Base-by-base conservation (phyloP, 2,113 vertebrate species). In the Microtus montanus region DNA sequence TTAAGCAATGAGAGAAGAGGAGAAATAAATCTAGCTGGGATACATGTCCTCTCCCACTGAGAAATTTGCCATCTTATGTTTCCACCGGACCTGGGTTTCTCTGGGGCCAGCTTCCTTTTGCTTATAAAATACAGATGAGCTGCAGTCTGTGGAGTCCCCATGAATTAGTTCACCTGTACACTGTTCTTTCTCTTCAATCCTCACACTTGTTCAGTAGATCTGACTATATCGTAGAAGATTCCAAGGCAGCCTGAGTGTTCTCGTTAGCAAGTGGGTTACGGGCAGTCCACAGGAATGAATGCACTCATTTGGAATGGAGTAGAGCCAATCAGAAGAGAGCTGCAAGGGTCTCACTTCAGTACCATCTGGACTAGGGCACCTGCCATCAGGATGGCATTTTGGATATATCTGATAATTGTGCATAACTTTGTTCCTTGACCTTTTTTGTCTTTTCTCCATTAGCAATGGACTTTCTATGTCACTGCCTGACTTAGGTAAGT, bases 401-500 rank as follows among this genome's bases (percentile, higher is more conserved):
- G 74, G 52, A 86, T 85, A 7, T 33, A 28, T 52, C 73, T 91
- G 35, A 7, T 24, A 38, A 70, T 61, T 52, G 24, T n/a, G 75
- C 26, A 5, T 68, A 35, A 7, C 33, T 79, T 92, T 79, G 14
- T 47, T 6, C 54, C 26, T 70, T 96, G 78, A 94, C 83, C 12
- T n/a, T 61, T 26, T 79, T 1, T 96, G 28, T 93, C 28, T 52
- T 97, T 86, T 98, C 91, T 96, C 90, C 95, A 6, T 92, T 92
- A 68, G 2, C 97, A 98, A 98, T 9, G 96, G 96, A 26, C 44
- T 97, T 97, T 98, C 98, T 71, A 24, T 97, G 85, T 98, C 98
- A 0, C 78, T 95, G 44, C 98, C 98, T 78, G 97, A 98, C 92
- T 90, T 98, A 97, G 98, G 98, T 98, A 98, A 98, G 98, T 74